Evolutionary conservation across 1,140 invertebrate species (phyloP), one percentile per base, ranked within the genome.

Genomic region (Drosophila bocki): DNA sequence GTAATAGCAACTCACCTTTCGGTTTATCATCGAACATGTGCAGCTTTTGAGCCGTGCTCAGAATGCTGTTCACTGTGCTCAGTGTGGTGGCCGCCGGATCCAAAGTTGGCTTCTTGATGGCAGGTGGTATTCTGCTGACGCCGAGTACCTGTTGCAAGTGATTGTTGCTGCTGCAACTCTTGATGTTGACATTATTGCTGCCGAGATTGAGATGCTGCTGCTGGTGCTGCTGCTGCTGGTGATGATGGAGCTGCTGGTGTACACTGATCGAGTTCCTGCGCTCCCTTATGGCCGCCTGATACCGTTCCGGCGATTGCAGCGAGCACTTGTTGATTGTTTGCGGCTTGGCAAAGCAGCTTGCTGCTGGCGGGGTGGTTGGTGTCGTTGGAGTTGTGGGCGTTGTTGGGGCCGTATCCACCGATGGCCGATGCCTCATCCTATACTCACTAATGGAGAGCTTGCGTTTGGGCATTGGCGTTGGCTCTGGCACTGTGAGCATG

Each of bases 401-500:
- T 4, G 80, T 58, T 0, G 91, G 84, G 0, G 82, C 82, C 26
- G 77, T 54, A 29, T 92, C 82, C 13, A 92, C 77, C 37, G 91
- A 90, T 2, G 78, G 91, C 41, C 91, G 75, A 70, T 92, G 91
- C 0, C 91, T 82, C 80, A 92, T 93, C 0, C 92, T 80, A 57
- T 93, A 93, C 63, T 93, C 92, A 51, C 91, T 93, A 6, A 93
- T 93, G 11, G 92, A 93, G 0, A 93, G 76, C 71, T 93, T 93
- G 4, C 92, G 86, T 37, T 93, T 93, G 7, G 92, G 92, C 71
- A 87, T 91, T 7, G 88, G 88, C 15, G 85, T 77, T 6, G 92
- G 90, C 45, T 92, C 92, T 0, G 92, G 92, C 11, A 87, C 80
- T 8, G 78, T 91, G 0, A 93, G 62, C 64, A 78, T 88, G 7